Percentiles rank a stretch among this genome's conserved stretches.
Conservation (phyloP, 2,888 invertebrate genomes). For the Icerya purchasi region DNA sequence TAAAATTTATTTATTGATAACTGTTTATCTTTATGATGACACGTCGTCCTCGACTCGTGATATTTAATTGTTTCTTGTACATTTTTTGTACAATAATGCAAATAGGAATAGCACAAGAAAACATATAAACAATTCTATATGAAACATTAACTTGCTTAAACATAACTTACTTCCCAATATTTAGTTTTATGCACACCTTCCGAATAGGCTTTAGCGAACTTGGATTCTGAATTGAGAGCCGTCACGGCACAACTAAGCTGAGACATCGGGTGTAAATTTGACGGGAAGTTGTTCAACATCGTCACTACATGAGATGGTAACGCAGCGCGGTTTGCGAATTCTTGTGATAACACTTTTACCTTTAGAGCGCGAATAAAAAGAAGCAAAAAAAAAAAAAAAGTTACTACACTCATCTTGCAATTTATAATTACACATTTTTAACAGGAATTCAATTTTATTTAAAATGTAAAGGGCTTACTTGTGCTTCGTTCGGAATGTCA, state of each 20-base stretch:
- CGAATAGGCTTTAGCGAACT: conserved; percentile 73
- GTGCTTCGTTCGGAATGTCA: conserved; percentile 59
- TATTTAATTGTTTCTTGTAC: too few species aligned
- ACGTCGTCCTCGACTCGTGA: too few species aligned
- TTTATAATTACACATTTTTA: neutral
- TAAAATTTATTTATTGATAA: too few species aligned
- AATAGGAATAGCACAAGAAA: too few species aligned
- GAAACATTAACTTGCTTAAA: too few species aligned
- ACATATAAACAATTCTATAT: too few species aligned
- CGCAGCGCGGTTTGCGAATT: conserved; percentile 72
- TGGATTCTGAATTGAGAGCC: conserved; percentile 75
- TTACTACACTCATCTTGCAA: neutral
- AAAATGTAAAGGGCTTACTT: conserved; percentile 30
- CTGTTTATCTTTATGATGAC: too few species aligned
- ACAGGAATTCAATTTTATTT: neutral
- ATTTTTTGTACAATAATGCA: too few species aligned
- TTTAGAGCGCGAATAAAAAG: too few species aligned
- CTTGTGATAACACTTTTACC: conserved; percentile 47
- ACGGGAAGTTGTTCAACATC: conserved; percentile 77
- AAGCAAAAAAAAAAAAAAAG: neutral
- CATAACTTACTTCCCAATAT: conserved; percentile 65
- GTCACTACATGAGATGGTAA: conserved; percentile 81
- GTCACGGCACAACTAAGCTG: conserved; percentile 82
- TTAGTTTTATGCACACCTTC: conserved; percentile 69
- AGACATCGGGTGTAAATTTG: conserved; percentile 79